Percentiles rank a stretch among this genome's conserved stretches.
Conservation (phyloP, 2,888 invertebrate genomes). For the Orchesella flavescens region DNA sequence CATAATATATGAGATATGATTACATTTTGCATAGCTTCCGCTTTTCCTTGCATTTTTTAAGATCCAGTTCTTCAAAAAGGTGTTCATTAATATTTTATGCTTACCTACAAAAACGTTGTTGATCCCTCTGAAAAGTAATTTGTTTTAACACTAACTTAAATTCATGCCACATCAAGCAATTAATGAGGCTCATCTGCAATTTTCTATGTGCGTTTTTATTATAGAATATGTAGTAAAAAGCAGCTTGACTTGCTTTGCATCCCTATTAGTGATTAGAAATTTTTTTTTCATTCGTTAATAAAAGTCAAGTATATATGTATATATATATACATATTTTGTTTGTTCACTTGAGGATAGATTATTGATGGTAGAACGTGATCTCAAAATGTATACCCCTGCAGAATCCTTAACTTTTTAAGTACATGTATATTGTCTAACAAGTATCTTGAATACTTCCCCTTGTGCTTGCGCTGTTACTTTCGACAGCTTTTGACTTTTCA, state of each 20-base stretch:
- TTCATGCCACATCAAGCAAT: conserved; percentile 65
- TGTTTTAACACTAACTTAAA: conserved; percentile 65
- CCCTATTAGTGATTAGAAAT: background rate
- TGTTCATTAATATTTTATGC: background rate
- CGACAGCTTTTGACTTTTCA: conserved; percentile 54
- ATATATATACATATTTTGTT: too few species aligned
- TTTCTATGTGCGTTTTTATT: conserved; percentile 32
- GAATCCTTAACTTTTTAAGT: too few species aligned
- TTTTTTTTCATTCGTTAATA: background rate
- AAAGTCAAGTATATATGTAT: too few species aligned
- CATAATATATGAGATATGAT: background rate
- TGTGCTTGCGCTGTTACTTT: background rate
- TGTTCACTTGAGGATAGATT: conserved; percentile 49
- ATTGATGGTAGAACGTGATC: conserved; percentile 50
- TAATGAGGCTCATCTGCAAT: conserved; percentile 60
- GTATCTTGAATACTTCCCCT: too few species aligned
- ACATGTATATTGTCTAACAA: too few species aligned
- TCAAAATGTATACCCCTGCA: background rate
- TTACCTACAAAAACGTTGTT: background rate
- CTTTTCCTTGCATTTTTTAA: background rate
- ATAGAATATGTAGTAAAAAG: background rate
- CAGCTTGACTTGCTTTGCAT: background rate
- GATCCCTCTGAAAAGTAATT: conserved; percentile 38
- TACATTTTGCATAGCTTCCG: background rate
- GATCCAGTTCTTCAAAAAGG: background rate